Evolutionary conservation across 2,797 vertebrate species (phyloP), one percentile per base, ranked within the genome.

Genomic region (Rhincodon typus): DNA sequence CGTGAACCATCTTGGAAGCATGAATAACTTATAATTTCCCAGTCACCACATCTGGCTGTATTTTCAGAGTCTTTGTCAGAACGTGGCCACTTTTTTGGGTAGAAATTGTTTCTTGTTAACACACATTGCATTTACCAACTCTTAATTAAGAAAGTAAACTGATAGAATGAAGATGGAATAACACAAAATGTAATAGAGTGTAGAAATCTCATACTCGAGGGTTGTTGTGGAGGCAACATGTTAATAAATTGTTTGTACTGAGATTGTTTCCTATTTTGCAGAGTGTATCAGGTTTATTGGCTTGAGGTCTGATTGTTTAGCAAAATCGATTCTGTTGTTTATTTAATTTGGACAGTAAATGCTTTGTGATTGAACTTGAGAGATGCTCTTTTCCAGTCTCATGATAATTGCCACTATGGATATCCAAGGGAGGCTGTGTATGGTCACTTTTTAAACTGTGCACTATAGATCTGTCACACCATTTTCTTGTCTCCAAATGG

Each of bases 31-130:
- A 27, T 74, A 50, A 77, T 95, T 95, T 95, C 66, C 88, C 69
- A 95, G 27, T 77, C 69, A 15, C 46, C 25, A 77, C 27, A 74
- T 94, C 94, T 94, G 93, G 46, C 94, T 74, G 46, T 50, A 94
- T 94, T 94, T 94, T 50, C 46, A 77, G 94, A 46, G 74, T 77
- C 46, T 57, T 27, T 91, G 46, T 3, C 53, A 53, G 42, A 67
- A 69, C 25, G 21, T 93, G n/a, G 69, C 67, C 50, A 93, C 53
- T n/a, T 1, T 38, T 34, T 69, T 93, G 62, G 66, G n/a, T 69
- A n/a, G 21, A 69, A 69, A 93, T 93, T 42, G 23, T 69, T 93
- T 93, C 69, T 7, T 42, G 66, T 27, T 69, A 69, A 93, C 62
- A 93, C 42, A 2, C 66, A 66, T 66, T 57, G 19, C 34, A n/a